Evolutionary conservation across 2,888 invertebrate species (phyloP), one percentile per base, ranked within the genome.

Genomic region (Formica aserva): DNA sequence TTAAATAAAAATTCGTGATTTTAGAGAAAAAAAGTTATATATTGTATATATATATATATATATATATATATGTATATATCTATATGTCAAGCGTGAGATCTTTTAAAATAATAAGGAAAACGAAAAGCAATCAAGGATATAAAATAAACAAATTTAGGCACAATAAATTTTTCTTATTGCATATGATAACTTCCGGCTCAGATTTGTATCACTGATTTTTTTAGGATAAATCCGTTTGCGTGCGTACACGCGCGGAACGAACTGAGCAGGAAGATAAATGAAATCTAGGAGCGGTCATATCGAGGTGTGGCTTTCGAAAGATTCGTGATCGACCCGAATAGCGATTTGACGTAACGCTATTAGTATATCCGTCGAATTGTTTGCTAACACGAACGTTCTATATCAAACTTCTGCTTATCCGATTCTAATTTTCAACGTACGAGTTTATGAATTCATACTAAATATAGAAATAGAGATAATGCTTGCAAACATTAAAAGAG

Each of bases 241-340:
- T 45, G 82, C 84, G 82, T 63, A 78, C 62, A 76, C 63, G 77
- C 65, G 71, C 22, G 74, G 63, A 72, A 45, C 57, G 18, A 45
- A 55, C 26, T n/a, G 29, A 71, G 55, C 55, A 18, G 67, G 32
- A 65, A 81, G 82, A 85, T 78, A 84, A 85, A 86, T 66, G 74
- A 84, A 80, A 84, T 72, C 45, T 86, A 65, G 87, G 88, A 75
- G 88, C 81, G 87, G 85, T 82, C 83, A 57, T 45, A 57, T 22
- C 71, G 82, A 85, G 88, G 89, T 66, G 89, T 29, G 88, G 86
- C 84, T 81, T 84, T 84, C 75, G 63, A 89, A 89, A 85, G 87
- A 87, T 87, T 88, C 85, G 67, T 80, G 85, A 90, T 89, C 89
- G 88, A 86, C 87, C 72, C 75, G 71, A 71, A 82, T 81, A 80